Base-by-base conservation (phyloP, 37 sponge, comb jelly and placozoan genomes). In the Bolinopsis microptera region DNA sequence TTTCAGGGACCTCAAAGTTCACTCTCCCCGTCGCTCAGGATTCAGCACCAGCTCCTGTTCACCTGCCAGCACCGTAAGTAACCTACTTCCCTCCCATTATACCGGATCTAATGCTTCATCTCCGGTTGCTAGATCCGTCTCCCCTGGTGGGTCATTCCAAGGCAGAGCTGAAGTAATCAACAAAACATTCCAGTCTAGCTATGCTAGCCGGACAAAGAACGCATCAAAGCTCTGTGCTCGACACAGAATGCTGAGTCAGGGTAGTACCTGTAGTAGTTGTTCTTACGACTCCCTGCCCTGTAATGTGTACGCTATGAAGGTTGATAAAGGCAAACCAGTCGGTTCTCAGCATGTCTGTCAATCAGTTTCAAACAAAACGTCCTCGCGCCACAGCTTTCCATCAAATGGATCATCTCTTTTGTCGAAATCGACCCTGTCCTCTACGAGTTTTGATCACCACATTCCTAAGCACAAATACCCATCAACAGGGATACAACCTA, bases 1-100 rank as follows among this genome's bases (percentile, higher is more conserved):
- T 72, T 72, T 72, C 31, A 72, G 75, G 75, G 75, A 72, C 75
- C 75, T 72, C 13, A 72, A 72, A 72, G 75, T 72, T n/a, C 18
- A 72, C 75, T 30, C 31, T 72, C 31, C 75, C 26, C 75, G 75
- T 21, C 5, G 75, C 13, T 48, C 61, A 18, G 61, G 61, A 13
- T 5, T 48, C 5, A 72, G 75, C 75, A 72, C 31, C 26, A 30
- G 31, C 26, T 72, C 75, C 5, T 72, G 75, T 21, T 72, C 75
- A 8, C 75, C 75, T 21, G 75, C 75, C 31, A 72, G 75, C 31
- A 72, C 75, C 5, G 31, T 72, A 3, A 21, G 75, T 21, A 72
- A 28, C 26, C 13, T 28, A 5, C 75, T n/a, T 24, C 26, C 5
- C 26, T 72, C 75, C 75, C 61, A 48, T 48, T 28, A 23, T 3